These are phyloP conservation scores for Ammospiza maritima DNA, from an alignment of 2,797 vertebrate species.

Conservation along the genomic window DNA sequence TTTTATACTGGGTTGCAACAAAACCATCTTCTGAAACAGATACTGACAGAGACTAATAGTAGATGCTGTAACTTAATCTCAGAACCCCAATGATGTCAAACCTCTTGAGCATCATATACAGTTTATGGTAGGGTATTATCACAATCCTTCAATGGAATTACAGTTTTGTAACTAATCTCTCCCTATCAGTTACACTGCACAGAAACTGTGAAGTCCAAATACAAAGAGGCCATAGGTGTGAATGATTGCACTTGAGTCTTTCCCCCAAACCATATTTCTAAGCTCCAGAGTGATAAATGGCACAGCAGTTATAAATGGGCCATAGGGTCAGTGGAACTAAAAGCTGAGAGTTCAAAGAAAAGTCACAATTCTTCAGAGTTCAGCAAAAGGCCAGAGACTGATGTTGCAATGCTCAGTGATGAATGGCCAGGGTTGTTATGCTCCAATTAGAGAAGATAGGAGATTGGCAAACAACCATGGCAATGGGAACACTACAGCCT, in stretches of 20 bases:
- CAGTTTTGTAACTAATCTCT: conserved; percentile 76
- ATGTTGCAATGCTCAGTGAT: conserved; percentile 44
- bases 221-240: conserved; percentile 67
- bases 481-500: background rate
- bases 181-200: conserved; percentile 74
- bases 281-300: conserved; percentile 74
- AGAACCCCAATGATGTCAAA: conserved; percentile 57
- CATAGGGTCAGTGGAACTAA: conserved; percentile 73
- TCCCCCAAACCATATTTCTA: conserved; percentile 68
- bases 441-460: conserved; percentile 67
- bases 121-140: conserved; percentile 53
- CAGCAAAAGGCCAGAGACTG: conserved; percentile 75
- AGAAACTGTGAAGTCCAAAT: conserved; percentile 70
- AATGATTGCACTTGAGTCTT: conserved; percentile 72
- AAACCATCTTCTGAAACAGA: conserved; percentile 52
- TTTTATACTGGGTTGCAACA: conserved; percentile 39
- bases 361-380: conserved; percentile 78
- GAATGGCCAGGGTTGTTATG: conserved; percentile 47
- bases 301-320: conserved; percentile 71
- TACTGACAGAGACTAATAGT: conserved; percentile 65
- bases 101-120: conserved; percentile 71
- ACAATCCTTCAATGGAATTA: conserved; percentile 75
- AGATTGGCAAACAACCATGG: conserved; percentile 9
- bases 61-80: conserved; percentile 68
- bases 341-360: conserved; percentile 79